Evolutionary conservation across 2,888 invertebrate species (phyloP).

Genomic region (Graphium colonna): DNA sequence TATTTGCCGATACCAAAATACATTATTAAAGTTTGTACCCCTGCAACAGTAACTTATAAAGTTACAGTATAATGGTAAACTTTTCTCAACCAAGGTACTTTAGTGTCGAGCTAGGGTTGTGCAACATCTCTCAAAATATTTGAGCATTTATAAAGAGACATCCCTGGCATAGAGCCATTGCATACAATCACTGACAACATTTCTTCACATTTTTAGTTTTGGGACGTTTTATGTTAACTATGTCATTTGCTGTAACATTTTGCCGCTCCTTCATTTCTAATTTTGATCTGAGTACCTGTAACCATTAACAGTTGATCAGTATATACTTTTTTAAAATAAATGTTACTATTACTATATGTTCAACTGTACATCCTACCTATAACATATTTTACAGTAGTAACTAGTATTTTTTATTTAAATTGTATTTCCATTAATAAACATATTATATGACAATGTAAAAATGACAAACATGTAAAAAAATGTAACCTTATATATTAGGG

Average conservation of each 20-base stretch:
- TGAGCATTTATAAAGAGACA: constrained; percentile 71
- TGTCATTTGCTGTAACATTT: constrained; percentile 83
- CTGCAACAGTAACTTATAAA: constrained; percentile 20
- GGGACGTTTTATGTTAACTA: constrained; percentile 85
- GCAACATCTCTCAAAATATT: constrained; percentile 60
- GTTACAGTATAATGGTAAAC: constrained; percentile 35
- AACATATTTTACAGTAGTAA: too few relatives aligned
- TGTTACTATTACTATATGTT: too few relatives aligned
- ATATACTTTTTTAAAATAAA: too few relatives aligned
- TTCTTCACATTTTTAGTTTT: constrained; percentile 77
- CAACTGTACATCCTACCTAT: too few relatives aligned
- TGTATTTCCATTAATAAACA: too few relatives aligned
- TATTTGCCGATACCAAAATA: constrained; percentile 29
- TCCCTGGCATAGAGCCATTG: constrained; percentile 56
- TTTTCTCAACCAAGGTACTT: constrained; percentile 35
- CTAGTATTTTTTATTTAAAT: too few relatives aligned
- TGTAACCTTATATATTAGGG: too few relatives aligned
- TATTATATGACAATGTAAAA: too few relatives aligned
- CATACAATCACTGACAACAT: constrained; percentile 75
- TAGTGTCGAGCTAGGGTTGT: constrained; percentile 62
- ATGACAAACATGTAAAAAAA: too few relatives aligned
- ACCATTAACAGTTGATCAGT: constrained; percentile 35
- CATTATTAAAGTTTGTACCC: constrained; percentile 28
- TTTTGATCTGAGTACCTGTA: constrained; percentile 92
- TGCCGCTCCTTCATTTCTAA: constrained; percentile 89